Evolutionary conservation across 2,797 vertebrate species (phyloP).

Genomic region (Acipenser ruthenus): DNA sequence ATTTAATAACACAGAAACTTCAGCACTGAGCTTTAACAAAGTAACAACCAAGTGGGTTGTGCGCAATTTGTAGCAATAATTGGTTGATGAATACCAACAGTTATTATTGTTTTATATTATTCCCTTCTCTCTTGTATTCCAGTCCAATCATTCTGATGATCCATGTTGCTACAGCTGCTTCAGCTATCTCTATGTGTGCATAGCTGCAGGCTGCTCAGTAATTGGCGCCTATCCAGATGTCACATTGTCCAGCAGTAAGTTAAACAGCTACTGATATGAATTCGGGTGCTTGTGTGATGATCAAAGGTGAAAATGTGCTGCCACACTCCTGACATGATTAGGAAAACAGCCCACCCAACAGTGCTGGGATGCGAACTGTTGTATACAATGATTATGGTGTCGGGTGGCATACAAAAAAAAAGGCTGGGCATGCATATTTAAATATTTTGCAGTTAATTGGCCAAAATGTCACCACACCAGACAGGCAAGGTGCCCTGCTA

Average conservation of each 20-base stretch:
- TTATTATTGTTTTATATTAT: background rate
- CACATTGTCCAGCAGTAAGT: constrained; percentile 35
- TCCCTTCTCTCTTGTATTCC: background rate
- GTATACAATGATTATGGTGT: constrained; percentile 6
- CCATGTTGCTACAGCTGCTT: background rate
- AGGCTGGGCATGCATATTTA: too few relatives aligned
- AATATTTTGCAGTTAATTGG: too few relatives aligned
- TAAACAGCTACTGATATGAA: constrained; percentile 28
- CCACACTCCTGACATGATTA: constrained; percentile 4
- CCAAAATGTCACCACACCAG: too few relatives aligned
- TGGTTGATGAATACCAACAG: background rate
- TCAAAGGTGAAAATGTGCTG: constrained; percentile 42
- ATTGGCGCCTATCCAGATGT: constrained; percentile 55
- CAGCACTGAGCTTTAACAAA: constrained; percentile 24
- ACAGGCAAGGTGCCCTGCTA: too few relatives aligned
- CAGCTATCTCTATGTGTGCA: background rate
- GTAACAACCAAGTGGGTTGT: constrained; percentile 19
- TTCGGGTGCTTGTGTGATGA: constrained; percentile 34
- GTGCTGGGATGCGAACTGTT: background rate
- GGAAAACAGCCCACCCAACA: constrained; percentile 11
- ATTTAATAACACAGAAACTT: too few relatives aligned
- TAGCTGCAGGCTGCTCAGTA: constrained; percentile 49
- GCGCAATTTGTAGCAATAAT: constrained; percentile 16
- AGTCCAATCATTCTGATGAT: background rate
- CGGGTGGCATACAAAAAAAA: background rate